phyloP scores from a whole-genome alignment of 2,797 vertebrate species.

The Distichodus sexfasciatus region DNA sequence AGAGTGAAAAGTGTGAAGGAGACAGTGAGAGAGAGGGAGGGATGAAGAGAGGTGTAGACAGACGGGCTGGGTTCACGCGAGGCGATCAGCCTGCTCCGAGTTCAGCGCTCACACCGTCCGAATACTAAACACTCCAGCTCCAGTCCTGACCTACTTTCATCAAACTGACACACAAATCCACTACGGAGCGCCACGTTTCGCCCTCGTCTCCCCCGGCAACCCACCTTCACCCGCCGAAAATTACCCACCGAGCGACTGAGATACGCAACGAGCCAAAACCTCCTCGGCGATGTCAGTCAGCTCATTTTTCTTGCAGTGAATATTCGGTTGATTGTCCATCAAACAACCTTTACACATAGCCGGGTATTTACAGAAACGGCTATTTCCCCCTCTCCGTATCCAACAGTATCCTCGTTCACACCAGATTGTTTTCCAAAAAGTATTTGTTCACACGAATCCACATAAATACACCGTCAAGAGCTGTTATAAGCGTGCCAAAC shows the following conservation, averaged over 20 bases:
- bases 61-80: conserved; percentile 64
- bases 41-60: conserved; percentile 21
- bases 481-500: no score
- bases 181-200: conserved; percentile 39
- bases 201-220: conserved; percentile 10
- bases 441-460: no score
- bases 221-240: conserved; percentile 9
- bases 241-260: conserved; percentile 18
- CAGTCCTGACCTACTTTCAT: conserved; percentile 75
- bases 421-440: no score
- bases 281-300: no score
- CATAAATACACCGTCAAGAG: no score
- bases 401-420: no score
- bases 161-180: conserved; percentile 69
- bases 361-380: no score
- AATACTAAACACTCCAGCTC: conserved; percentile 71
- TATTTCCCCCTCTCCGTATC: no score
- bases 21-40: conserved; percentile 48
- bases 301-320: no score
- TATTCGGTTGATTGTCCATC: no score
- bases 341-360: no score
- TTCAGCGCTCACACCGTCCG: conserved; percentile 67
- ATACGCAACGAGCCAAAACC: conserved; percentile 14
- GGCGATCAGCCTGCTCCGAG: conserved; percentile 63
- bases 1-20: conserved; percentile 41